A percentile compares a stretch with the other conserved stretches of the same genome.
Conservation (phyloP, 1,140 invertebrate species). For the Physella acuta region DNA sequence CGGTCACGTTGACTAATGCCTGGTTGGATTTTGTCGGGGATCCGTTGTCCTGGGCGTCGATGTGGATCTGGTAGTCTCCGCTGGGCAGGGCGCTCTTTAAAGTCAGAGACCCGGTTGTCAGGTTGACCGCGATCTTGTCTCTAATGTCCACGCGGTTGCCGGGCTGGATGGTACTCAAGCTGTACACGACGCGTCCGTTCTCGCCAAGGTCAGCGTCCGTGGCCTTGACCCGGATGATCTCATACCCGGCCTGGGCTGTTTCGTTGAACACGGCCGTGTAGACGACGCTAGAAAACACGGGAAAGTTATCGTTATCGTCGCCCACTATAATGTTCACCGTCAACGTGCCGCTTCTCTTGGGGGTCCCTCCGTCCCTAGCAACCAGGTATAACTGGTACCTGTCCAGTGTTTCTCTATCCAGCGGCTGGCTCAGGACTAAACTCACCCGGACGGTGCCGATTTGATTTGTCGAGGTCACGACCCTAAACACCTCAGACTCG, state of each 20-base stretch:
- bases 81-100: slow-evolving; percentile 14
- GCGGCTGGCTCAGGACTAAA: slow-evolving; percentile 57
- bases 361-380: slow-evolving; percentile 87
- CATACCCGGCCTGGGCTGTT: slow-evolving; percentile 34
- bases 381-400: slow-evolving; percentile 81
- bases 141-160: slow-evolving; percentile 4
- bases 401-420: slow-evolving; percentile 81
- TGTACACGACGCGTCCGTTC: slow-evolving; percentile 83
- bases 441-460: slow-evolving; percentile 31
- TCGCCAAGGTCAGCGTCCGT: slow-evolving; percentile 84
- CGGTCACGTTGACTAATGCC: slow-evolving; percentile 66
- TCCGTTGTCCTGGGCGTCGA: slow-evolving; percentile 60
- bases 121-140: slow-evolving; percentile 18
- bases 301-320: slow-evolving; percentile 90
- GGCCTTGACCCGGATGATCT: slow-evolving; percentile 70
- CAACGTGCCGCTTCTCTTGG: slow-evolving; percentile 82
- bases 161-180: slow-evolving; percentile 40
- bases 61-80: slow-evolving; percentile 58
- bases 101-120: slow-evolving; percentile 20
- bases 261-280: slow-evolving; percentile 73
- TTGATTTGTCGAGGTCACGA: slow-evolving; percentile 24
- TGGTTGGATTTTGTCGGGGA: slow-evolving; percentile 62
- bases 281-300: slow-evolving; percentile 74
- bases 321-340: slow-evolving; percentile 72
- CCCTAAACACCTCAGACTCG: slow-evolving; percentile 24